phyloP scores from a whole-genome alignment of 35 echinoderm and acorn worm genomes.

The Apostichopus californicus region DNA sequence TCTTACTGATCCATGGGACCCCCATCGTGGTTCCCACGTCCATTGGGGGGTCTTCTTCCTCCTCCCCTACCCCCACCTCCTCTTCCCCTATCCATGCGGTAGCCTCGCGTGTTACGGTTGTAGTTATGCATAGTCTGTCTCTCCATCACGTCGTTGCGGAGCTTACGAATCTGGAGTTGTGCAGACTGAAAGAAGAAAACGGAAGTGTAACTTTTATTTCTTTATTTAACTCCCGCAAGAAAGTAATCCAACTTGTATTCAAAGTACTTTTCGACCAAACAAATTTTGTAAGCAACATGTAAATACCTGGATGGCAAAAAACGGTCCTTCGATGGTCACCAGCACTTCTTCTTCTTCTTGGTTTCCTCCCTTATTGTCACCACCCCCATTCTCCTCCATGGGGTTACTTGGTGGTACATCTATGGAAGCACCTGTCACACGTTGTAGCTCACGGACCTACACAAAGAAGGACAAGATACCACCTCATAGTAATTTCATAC shows the following conservation, averaged over 20 bases:
- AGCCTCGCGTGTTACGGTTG: conserved; percentile 38
- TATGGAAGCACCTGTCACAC: conserved; percentile 76
- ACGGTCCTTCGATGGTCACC: conserved; percentile 88
- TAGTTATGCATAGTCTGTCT: conserved; percentile 36
- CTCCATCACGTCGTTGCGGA: conserved; percentile 46
- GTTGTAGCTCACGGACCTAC: conserved; percentile 90
- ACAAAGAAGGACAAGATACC: background rate
- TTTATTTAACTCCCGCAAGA: too few species aligned
- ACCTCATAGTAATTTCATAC: too few species aligned
- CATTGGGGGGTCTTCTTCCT: background rate
- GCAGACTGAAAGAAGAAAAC: background rate
- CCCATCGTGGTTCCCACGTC: conserved; percentile 12
- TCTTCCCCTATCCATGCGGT: background rate
- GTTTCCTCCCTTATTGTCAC: conserved; percentile 46
- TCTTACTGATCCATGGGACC: conserved; percentile 25
- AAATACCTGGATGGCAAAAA: conserved; percentile 86
- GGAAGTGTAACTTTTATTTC: background rate
- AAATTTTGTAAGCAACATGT: background rate
- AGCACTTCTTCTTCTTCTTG: conserved; percentile 73
- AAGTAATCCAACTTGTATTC: too few species aligned
- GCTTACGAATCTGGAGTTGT: conserved; percentile 43
- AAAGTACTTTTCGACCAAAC: too few species aligned
- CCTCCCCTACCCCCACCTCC: background rate
- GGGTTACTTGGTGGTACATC: conserved; percentile 72
- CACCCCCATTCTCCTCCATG: conserved; percentile 52